Evolutionary conservation across 2,888 invertebrate species (phyloP).

Genomic region (Conomelus anceps): DNA sequence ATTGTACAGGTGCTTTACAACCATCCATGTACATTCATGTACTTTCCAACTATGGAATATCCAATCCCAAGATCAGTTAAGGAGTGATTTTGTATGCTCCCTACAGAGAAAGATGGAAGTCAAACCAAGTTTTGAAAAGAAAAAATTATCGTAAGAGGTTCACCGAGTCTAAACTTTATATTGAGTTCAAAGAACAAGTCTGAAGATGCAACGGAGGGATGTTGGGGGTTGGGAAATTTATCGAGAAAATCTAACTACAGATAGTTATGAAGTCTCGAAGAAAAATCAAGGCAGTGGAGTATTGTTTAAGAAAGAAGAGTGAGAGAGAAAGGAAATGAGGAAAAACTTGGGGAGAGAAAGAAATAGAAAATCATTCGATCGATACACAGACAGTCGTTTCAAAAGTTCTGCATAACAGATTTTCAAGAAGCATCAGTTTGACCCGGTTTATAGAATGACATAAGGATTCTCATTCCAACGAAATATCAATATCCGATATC

Average conservation of each 20-base stretch:
- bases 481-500: background rate
- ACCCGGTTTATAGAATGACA: background rate
- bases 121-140: background rate
- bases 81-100: background rate
- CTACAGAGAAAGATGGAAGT: background rate
- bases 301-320: background rate
- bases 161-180: background rate
- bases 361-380: background rate
- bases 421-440: background rate
- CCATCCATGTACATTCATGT: too few relatives aligned
- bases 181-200: background rate
- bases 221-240: background rate
- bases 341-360: background rate
- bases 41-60: background rate
- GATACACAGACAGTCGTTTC: background rate
- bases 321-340: background rate
- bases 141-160: background rate
- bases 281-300: background rate
- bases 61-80: background rate
- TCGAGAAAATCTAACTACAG: background rate
- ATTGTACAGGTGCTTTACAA: background rate
- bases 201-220: background rate
- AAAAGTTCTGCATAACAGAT: background rate
- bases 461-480: background rate
- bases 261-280: background rate